Evolutionary conservation across 2,797 vertebrate genomes (phyloP), one percentile per base, ranked within the genome.

Genomic region (Steatocranus sp.): DNA sequence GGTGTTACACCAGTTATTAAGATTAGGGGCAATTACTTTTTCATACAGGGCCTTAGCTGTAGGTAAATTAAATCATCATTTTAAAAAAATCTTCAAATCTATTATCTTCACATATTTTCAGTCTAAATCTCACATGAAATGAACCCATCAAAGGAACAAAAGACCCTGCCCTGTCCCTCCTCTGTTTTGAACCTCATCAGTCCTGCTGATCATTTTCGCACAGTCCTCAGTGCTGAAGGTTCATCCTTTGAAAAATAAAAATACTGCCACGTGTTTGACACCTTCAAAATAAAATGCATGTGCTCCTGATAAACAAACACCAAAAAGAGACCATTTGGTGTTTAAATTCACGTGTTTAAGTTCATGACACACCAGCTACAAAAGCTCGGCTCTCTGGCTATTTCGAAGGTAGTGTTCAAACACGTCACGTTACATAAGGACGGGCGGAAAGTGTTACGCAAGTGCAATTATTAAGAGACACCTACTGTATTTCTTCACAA

Each of bases 401-500:
- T 41, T 30, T 51, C 4, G 73, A 54, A 61, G 27, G 58, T 3
- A 14, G 36, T 41, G 74, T 73, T 79, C 12, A 54, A 73, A 77
- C 46, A 46, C 2, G 2, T 58, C 25, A 36, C 15, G 68, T 89
- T 89, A 90, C 48, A 41, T 88, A 83, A 80, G 41, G 14, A 38
- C 32, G n/a, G 12, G 11, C 53, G 56, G 32, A 34, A 30, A 36
- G 63, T 23, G 50, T 88, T 85, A 66, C 6, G 18, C 36, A 92
- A 87, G 54, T 34, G 34, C 32, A 83, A 58, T 75, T 56, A 86
- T 80, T 25, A 87, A 79, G 76, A 83, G 68, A 85, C 82, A 43
- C 76, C 48, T 63, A 50, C 78, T 75, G 61, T 63, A 34, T 58
- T 70, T 70, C 8, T 68, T 75, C 53, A 81, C 23, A 75, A 78